These are phyloP conservation scores for Sinocyclocheilus maitianheensis DNA, from an alignment of 2,113 vertebrate genomes.

Conservation along the genomic window DNA sequence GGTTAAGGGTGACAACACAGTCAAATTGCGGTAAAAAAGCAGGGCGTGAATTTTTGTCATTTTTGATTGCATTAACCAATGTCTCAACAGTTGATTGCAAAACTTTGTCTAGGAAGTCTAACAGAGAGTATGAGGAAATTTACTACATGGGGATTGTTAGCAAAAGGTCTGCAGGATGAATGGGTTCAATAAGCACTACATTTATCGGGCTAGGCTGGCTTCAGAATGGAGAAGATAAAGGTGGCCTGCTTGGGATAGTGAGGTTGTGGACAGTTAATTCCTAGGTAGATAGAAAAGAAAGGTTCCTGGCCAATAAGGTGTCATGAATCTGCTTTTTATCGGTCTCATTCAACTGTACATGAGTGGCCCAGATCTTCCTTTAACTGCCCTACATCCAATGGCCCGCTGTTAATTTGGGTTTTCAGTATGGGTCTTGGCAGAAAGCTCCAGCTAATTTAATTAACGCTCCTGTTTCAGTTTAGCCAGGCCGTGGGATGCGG, in stretches of 20 bases:
- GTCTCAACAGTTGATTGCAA: not conserved
- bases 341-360: conserved; percentile 41
- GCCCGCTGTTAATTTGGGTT: conserved; percentile 49
- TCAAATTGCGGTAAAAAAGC: not conserved
- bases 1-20: not conserved
- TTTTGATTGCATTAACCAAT: not conserved
- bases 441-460: conserved; percentile 33
- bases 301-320: not conserved
- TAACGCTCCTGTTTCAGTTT: not conserved
- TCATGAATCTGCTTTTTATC: conserved; percentile 11
- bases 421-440: not conserved
- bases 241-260: not conserved
- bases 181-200: conserved; percentile 16
- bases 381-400: conserved; percentile 60
- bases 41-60: not conserved
- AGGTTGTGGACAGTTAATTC: not conserved
- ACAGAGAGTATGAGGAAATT: not conserved
- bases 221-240: not conserved
- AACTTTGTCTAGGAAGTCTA: conserved; percentile 8
- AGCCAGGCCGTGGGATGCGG: not conserved
- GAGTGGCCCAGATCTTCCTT: conserved; percentile 62
- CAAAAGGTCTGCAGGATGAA: not conserved
- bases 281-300: not conserved
- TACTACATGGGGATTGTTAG: conserved; percentile 24
- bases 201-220: not conserved